Base-by-base conservation (phyloP, 2,888 invertebrate genomes). In the Ptycholaimellus sp. region DNA sequence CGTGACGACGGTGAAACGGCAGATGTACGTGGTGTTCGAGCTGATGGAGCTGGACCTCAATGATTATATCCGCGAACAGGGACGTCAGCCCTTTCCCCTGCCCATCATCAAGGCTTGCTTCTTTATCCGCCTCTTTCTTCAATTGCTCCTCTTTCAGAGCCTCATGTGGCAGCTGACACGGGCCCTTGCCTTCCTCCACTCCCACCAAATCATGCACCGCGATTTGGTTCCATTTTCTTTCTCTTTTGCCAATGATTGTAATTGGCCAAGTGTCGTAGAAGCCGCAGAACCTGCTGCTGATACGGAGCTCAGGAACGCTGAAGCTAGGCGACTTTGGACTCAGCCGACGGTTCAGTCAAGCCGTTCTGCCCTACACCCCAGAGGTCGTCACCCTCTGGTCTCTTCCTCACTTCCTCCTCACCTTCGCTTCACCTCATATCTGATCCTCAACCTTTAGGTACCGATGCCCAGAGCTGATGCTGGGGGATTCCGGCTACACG, bases 241-340 rank as follows among this genome's bases (percentile, higher is more conserved):
- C n/a, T n/a, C n/a, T n/a, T n/a, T n/a, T n/a, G n/a, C n/a, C n/a
- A n/a, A n/a, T n/a, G n/a, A n/a, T n/a, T n/a, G n/a, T n/a, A n/a
- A n/a, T n/a, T n/a, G n/a, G n/a, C n/a, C n/a, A n/a, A n/a, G n/a
- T n/a, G n/a, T n/a, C n/a, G n/a, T n/a, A n/a, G 61, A 36, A 35
- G 55, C 90, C 90, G 1, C 87, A 90, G 61, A 90, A 90, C 62
- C 68, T 93, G 40, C 68, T 93, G 1, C 81, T 90, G 42, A 77
- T 80, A 54, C 53, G 51, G 35, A 72, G 72, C 50, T n/a, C n/a
- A n/a, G 85, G 87, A 6, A 70, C 74, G 39, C 82, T 90, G 37
- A 90, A 90, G 67, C 74, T 90, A 11, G 90, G 87, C 2, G 90
- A 90, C 62, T 90, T 90, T 65, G 90, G 90, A 30, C 66, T 90